phyloP scores from a whole-genome alignment of 2,797 vertebrate genomes.

The Morelia viridis region DNA sequence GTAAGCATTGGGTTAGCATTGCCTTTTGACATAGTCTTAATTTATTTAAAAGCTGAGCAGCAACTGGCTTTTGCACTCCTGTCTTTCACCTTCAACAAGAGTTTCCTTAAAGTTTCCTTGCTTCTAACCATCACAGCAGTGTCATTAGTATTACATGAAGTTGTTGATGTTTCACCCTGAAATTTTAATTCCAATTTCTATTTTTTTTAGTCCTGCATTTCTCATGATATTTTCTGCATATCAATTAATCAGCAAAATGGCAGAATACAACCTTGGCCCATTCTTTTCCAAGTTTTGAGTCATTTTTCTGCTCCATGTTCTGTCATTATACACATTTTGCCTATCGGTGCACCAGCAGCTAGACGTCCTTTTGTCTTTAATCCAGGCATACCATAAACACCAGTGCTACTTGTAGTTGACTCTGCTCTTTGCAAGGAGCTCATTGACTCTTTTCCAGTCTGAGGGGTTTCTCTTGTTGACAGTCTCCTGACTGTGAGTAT shows the following conservation, averaged over 20 bases:
- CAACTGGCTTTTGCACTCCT: background rate
- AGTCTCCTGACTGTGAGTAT: background rate
- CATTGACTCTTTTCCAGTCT: background rate
- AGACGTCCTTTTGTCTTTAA: background rate
- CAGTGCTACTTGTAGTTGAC: background rate
- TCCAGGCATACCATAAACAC: background rate
- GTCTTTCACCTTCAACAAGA: background rate
- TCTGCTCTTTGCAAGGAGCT: background rate
- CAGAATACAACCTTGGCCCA: background rate
- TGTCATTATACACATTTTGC: background rate
- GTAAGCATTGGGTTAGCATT: background rate
- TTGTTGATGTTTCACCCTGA: background rate
- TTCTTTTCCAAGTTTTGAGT: background rate
- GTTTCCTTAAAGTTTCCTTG: background rate
- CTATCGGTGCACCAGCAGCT: background rate
- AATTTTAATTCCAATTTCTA: background rate
- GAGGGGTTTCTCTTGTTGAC: background rate
- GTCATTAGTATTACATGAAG: background rate
- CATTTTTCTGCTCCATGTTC: background rate
- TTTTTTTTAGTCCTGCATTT: background rate
- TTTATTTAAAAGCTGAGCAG: background rate
- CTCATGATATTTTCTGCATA: background rate
- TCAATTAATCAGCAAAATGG: background rate
- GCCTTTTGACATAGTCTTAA: background rate
- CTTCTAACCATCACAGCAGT: background rate